Evolutionary conservation across 2,888 invertebrate genomes (phyloP).

Genomic region (Metalampra italica): DNA sequence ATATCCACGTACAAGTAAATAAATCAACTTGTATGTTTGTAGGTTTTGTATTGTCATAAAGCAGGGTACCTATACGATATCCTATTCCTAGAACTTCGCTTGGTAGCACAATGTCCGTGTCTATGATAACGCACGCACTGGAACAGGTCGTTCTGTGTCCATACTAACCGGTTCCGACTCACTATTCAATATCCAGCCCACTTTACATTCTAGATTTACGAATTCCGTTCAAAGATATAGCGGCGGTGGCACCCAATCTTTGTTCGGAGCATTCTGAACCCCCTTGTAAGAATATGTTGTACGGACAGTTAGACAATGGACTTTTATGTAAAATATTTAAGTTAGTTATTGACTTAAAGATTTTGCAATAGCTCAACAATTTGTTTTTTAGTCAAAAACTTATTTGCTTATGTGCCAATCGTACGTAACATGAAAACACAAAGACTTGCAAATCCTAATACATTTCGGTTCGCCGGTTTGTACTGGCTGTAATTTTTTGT

Average conservation of each 20-base stretch:
- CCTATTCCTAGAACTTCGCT: neutral
- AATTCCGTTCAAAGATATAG: conserved; percentile 1
- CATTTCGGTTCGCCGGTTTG: no score
- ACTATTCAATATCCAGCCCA: neutral
- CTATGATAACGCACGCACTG: conserved; percentile 1
- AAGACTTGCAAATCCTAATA: no score
- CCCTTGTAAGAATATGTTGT: no score
- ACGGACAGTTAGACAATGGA: no score
- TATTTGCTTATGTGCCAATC: no score
- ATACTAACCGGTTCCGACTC: neutral
- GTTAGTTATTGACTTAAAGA: no score
- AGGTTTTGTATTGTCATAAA: neutral
- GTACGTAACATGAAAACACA: no score
- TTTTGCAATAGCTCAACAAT: no score
- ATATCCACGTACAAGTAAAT: neutral
- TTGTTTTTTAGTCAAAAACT: no score
- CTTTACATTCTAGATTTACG: conserved; percentile 4
- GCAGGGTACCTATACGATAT: neutral
- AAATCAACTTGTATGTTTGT: neutral
- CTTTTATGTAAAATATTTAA: no score
- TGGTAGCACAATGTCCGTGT: neutral
- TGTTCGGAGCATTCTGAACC: no score
- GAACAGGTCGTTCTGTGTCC: neutral
- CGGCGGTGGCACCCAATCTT: neutral
- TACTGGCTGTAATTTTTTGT: no score